A percentile compares a stretch with the other conserved stretches of the same genome.
Conservation (phyloP, 2,888 invertebrate genomes). For the Mimas tiliae region DNA sequence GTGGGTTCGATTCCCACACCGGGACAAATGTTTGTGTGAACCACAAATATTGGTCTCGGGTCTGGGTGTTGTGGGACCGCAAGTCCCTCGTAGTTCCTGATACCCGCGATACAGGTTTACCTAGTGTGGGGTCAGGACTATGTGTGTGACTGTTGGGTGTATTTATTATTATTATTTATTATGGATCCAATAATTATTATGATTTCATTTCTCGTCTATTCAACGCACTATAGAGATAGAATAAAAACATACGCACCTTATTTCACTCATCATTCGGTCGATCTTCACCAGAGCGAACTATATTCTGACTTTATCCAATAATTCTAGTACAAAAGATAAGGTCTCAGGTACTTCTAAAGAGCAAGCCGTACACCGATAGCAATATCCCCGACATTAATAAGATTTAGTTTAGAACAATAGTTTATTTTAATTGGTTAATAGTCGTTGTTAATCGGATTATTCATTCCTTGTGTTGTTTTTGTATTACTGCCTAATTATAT, state of each 20-base stretch:
- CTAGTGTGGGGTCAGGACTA: no score
- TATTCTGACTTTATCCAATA: constrained; percentile 1
- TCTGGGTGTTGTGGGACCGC: no score
- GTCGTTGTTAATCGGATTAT: constrained; percentile 12
- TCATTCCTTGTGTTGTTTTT: neutral
- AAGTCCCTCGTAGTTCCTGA: no score
- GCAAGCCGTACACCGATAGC: constrained; percentile 7
- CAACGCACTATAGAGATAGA: neutral
- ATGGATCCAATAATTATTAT: no score
- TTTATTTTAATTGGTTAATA: constrained; percentile 19
- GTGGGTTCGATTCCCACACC: no score
- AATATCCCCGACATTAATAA: constrained; percentile 4
- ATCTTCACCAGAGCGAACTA: neutral
- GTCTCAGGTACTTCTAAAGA: neutral
- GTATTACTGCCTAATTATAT: neutral
- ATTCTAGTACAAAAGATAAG: constrained; percentile 1
- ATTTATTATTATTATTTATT: no score
- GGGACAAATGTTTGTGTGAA: no score
- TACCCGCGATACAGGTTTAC: no score
- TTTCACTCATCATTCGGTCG: neutral
- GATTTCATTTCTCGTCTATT: no score
- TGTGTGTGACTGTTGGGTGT: no score
- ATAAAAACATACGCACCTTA: constrained; percentile 7
- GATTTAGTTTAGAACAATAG: constrained; percentile 18
- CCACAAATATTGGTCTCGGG: no score